phyloP scores from a whole-genome alignment of 2,797 vertebrate genomes.

The Loris lydekkerianus region DNA sequence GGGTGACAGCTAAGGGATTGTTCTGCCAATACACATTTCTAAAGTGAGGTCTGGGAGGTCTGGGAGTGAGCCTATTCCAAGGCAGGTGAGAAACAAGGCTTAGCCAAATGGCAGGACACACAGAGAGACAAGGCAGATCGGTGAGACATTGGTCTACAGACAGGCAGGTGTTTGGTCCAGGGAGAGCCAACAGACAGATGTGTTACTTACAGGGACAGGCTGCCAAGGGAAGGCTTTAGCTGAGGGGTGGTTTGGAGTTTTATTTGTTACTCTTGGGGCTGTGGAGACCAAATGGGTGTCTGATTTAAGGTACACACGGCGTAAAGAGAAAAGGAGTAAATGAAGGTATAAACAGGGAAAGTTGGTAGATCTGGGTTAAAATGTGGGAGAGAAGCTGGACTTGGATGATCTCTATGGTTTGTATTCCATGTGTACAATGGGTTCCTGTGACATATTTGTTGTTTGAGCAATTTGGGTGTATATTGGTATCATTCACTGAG shows the following conservation, averaged over 20 bases:
- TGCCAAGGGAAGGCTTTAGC: neutral
- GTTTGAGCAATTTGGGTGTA: neutral
- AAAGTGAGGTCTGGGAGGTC: neutral
- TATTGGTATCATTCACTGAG: neutral
- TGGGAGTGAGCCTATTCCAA: neutral
- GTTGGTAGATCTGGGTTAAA: neutral
- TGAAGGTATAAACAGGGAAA: neutral
- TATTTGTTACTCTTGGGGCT: neutral
- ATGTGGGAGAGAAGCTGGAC: neutral
- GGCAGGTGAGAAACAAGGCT: neutral
- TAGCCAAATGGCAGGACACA: neutral
- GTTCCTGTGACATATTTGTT: neutral
- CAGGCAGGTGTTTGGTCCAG: neutral
- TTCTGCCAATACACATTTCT: neutral
- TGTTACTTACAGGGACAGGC: neutral
- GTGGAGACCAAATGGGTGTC: neutral
- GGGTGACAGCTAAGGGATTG: neutral
- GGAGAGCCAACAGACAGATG: neutral
- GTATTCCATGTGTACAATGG: neutral
- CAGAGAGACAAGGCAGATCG: neutral
- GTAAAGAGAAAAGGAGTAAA: neutral
- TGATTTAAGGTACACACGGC: neutral
- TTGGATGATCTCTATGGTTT: neutral
- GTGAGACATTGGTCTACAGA: neutral
- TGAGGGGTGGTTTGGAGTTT: neutral